Base-by-base conservation (phyloP, 2,797 vertebrate species). In the Neomorphus geoffroyi region DNA sequence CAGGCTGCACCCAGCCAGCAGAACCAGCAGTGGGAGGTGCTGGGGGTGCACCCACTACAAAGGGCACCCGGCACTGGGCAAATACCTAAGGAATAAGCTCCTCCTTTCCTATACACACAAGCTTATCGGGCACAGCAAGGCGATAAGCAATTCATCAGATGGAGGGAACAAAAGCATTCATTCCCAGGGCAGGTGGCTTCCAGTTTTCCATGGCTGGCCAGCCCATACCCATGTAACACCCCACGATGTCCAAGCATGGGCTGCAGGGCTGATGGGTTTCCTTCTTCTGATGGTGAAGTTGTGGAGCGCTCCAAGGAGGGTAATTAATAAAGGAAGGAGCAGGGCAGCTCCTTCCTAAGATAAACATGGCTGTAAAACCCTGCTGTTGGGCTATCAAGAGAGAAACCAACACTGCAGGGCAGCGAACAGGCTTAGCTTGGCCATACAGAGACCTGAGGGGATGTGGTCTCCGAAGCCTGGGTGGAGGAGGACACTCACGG, bases 221-320 rank as follows among this genome's bases (percentile, higher is more conserved):
- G 9, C 3, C 9, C 11, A 1, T 13, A 10, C 3, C 37, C 27
- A 0, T 2, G 45, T 33, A 19, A 79, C 88, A 79, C 6, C 19
- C 6, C 33, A 18, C 53, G 62, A 9, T 13, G 18, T 1, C 57
- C 1, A 0, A 39, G 54, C 16, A 4, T 0, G 1, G 41, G 77
- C 14, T 71, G 51, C 10, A 15, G n/a, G 39, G 78, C 26, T 60
- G 50, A 1, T 19, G 56, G 13, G 17, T 10, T 80, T 58, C 10
- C 77, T 6, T 46, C 43, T 35, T 39, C 37, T 13, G 2, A 1
- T 2, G 28, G 39, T 15, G 28, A 32, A 22, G 14, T 23, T n/a
- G 27, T 13, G 6, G 3, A 71, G 41, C 16, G 56, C 32, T 57
- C 45, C 26, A 18, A 43, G 35, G 35, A 10, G 39, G 11, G 13